Base-by-base conservation (phyloP, 2,888 invertebrate genomes). In the Drosophila algonquin region DNA sequence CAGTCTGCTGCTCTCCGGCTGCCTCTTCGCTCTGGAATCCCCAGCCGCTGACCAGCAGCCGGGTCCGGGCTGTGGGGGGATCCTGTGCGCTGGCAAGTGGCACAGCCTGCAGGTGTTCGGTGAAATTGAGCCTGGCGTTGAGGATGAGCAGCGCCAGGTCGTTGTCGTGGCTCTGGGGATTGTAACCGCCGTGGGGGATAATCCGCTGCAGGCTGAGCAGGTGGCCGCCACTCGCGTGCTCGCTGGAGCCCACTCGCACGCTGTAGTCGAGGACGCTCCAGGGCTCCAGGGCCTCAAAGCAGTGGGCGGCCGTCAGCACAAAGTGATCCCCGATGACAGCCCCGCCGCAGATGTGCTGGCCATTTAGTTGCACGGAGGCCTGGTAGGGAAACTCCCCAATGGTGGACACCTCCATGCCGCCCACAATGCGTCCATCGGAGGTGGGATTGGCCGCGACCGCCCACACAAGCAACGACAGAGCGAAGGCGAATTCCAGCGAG, bases 71-170 rank as follows among this genome's bases (percentile, higher is more conserved):
- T 4, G 64, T 69, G 14, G 87, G 68, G 12, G 48, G 54, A 30
- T 81, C 87, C 55, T 65, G 16, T 4, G 60, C 45, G 1, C 59
- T 45, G 14, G 89, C 84, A 78, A 91, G 55, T 1, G 71, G 60
- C 45, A 91, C 68, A 1, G 90, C 80, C 40, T 87, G 78, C 32
- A 87, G 58, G 12, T 61, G 50, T 24, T 67, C 75, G 27, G 83
- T 80, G 59, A 79, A 89, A 59, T 72, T 81, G 14, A 90, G 86
- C 48, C 75, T 70, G 35, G 63, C 77, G 53, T 77, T 71, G 52
- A 90, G 86, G 64, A 85, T 61, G 65, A 90, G n/a, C 52, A 90
- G 68, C 5, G 90, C 91, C 60, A 90, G 70, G 73, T 90, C 90
- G 62, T 82, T 80, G 71, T 90, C 88, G 47, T 86, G 81, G 32